phyloP scores from a whole-genome alignment of 2,888 invertebrate species.

The Lepidocyrtoides sp. region DNA sequence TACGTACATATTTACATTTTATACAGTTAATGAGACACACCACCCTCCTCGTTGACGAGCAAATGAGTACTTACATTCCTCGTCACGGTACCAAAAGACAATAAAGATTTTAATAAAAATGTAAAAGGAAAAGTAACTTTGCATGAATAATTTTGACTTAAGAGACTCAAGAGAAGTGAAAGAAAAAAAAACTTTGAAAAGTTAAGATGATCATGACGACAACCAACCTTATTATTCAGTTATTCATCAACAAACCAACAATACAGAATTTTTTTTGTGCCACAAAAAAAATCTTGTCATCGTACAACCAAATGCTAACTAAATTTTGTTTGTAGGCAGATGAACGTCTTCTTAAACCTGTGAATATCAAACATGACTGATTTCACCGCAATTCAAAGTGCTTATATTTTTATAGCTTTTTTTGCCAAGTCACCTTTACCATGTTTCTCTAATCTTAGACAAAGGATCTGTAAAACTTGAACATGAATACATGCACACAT shows the following conservation, averaged over 20 bases:
- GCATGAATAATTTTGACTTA: constrained; percentile 29
- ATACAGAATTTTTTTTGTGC: constrained; percentile 1
- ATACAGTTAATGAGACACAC: background rate
- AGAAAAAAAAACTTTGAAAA: constrained; percentile 10
- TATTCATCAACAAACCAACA: background rate
- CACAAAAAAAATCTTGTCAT: constrained; percentile 27
- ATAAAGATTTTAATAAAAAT: background rate
- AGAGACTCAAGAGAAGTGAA: background rate
- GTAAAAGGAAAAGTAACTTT: constrained; percentile 45
- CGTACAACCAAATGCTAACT: background rate
- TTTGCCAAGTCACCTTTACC: constrained; percentile 55
- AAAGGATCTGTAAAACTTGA: background rate
- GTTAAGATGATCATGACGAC: constrained; percentile 44
- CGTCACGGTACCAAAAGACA: constrained; percentile 26
- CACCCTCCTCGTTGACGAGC: background rate
- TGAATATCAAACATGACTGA: constrained; percentile 23
- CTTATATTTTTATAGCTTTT: background rate
- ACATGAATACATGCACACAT: background rate
- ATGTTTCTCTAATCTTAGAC: constrained; percentile 40
- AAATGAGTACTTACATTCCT: constrained; percentile 8
- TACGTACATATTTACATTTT: background rate
- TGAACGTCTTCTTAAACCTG: background rate
- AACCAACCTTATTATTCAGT: background rate
- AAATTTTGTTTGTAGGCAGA: constrained; percentile 12
- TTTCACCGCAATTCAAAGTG: constrained; percentile 64